These are phyloP conservation scores for Tachysurus vachellii DNA, from an alignment of 2,113 vertebrate genomes.

Conservation along the genomic window DNA sequence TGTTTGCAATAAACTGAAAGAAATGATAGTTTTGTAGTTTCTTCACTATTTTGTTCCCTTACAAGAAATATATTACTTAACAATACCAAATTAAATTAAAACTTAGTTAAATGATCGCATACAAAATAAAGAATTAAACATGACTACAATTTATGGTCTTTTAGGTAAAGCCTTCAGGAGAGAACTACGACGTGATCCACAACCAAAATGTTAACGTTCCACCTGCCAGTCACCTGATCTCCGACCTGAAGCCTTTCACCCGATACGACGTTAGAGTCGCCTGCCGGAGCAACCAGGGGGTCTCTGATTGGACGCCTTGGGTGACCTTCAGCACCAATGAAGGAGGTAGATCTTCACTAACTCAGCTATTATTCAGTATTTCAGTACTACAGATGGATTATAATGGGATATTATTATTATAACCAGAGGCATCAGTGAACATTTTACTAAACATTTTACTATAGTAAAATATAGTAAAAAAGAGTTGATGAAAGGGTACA, in stretches of 20 bases:
- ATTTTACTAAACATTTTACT: not conserved
- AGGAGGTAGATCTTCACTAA: conserved; percentile 71
- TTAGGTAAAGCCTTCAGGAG: conserved; percentile 60
- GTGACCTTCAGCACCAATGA: conserved; percentile 69
- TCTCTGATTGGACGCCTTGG: conserved; percentile 84
- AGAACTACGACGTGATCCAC: conserved; percentile 62
- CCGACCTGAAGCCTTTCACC: conserved; percentile 73
- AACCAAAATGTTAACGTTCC: conserved; percentile 75
- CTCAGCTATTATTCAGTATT: not conserved
- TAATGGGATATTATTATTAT: not conserved
- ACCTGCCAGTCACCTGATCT: conserved; percentile 68
- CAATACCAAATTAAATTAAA: not conserved
- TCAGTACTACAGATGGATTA: not conserved
- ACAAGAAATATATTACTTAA: not conserved
- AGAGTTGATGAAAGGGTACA: too few species aligned
- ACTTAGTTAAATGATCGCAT: not conserved
- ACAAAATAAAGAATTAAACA: not conserved
- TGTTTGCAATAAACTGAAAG: conserved; percentile 39
- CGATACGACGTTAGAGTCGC: conserved; percentile 78
- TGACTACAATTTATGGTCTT: not conserved
- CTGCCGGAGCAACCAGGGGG: conserved; percentile 79
- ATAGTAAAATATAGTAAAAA: not conserved
- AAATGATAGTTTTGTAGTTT: not conserved
- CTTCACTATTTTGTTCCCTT: not conserved
- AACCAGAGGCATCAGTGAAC: not conserved